These are phyloP conservation scores for Otus sunia DNA, from an alignment of 2,113 vertebrate species.

Conservation along the genomic window DNA sequence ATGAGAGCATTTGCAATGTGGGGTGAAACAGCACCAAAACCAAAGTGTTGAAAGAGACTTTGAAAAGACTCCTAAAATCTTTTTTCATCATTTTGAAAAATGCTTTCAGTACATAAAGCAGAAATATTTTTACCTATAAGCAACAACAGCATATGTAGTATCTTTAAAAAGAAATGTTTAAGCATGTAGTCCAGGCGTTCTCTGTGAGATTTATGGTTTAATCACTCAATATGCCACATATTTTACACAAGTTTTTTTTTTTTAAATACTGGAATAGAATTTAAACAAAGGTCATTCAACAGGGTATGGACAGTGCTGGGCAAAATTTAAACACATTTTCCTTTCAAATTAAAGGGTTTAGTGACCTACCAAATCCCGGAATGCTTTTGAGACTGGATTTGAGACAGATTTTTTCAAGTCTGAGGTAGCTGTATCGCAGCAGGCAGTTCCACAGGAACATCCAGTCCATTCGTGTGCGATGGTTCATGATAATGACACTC, in stretches of 20 bases:
- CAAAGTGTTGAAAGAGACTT: background rate
- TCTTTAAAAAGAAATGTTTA: background rate
- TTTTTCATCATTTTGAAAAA: background rate
- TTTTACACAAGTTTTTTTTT: background rate
- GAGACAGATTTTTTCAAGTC: constrained; percentile 96
- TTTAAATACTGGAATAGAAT: background rate
- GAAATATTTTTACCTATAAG: background rate
- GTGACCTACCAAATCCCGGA: constrained; percentile 91
- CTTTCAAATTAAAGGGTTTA: background rate
- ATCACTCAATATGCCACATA: background rate
- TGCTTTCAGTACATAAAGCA: background rate
- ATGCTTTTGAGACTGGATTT: constrained; percentile 92
- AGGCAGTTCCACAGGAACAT: constrained; percentile 99
- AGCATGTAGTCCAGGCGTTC: background rate
- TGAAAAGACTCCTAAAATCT: background rate
- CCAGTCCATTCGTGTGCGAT: constrained; percentile 97
- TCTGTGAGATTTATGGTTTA: background rate
- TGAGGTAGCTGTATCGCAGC: constrained; percentile 95
- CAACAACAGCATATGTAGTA: background rate
- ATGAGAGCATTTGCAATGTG: background rate
- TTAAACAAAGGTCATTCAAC: background rate
- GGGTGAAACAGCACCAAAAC: background rate
- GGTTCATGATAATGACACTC: constrained; percentile 98
- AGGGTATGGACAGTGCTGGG: background rate
- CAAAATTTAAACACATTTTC: background rate